Evolutionary conservation across 2,888 invertebrate species (phyloP).

Genomic region (Scaptomyza caliginosa): DNA sequence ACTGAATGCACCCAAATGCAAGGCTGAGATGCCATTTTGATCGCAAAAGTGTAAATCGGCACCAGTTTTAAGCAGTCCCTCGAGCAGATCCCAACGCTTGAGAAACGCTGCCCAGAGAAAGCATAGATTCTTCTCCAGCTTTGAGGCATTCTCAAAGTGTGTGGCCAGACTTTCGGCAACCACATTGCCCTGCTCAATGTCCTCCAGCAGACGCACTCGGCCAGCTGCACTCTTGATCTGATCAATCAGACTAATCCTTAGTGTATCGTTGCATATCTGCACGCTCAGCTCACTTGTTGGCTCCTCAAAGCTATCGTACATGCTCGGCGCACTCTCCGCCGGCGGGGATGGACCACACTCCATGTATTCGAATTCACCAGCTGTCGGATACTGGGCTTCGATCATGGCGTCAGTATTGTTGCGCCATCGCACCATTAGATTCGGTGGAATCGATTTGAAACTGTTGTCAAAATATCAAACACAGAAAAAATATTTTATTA

Average conservation of each 20-base stretch:
- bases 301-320: conserved; percentile 92
- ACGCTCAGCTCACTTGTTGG: conserved; percentile 89
- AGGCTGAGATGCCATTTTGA: conserved; percentile 89
- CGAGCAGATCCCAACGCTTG: conserved; percentile 88
- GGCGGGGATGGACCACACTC: conserved; percentile 92
- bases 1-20: conserved; percentile 91
- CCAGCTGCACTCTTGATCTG: conserved; percentile 90
- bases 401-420: conserved; percentile 86
- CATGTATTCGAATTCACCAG: conserved; percentile 89
- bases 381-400: conserved; percentile 88
- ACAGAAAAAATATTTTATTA: not conserved
- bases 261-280: conserved; percentile 89
- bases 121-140: conserved; percentile 89
- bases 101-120: conserved; percentile 91
- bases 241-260: conserved; percentile 90
- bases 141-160: conserved; percentile 86
- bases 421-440: conserved; percentile 86
- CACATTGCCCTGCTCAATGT: conserved; percentile 89
- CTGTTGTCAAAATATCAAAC: conserved; percentile 69
- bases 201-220: conserved; percentile 88
- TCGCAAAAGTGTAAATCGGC: conserved; percentile 90
- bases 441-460: conserved; percentile 84
- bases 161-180: conserved; percentile 86
- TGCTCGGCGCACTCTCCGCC: conserved; percentile 91
- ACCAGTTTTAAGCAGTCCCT: conserved; percentile 87